Conservation (phyloP, 1,140 invertebrate genomes). For the Drosophila persimilis region DNA sequence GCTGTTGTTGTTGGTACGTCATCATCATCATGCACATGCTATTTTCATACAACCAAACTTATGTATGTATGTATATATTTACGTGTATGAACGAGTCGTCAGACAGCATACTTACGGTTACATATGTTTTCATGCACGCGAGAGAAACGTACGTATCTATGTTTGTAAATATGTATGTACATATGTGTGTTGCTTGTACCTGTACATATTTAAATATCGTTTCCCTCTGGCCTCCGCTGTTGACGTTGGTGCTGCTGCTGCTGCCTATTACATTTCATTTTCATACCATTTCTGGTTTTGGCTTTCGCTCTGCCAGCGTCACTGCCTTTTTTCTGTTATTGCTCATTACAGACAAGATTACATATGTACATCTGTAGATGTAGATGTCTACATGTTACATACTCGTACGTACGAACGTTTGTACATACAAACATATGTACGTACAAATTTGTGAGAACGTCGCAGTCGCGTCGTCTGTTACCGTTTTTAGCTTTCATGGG, state of each 20-base stretch:
- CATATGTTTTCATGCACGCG: conserved; percentile 3
- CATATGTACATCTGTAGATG: conserved; percentile 4
- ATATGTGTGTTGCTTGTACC: conserved; percentile 8
- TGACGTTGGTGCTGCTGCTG: conserved; percentile 19
- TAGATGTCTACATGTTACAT: conserved; percentile 12
- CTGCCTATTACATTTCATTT: conserved; percentile 69
- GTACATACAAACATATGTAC: conserved; percentile 40
- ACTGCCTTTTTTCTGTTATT: conserved; percentile 19
- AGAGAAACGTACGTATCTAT: conserved; percentile 12
- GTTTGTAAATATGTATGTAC: conserved; percentile 8
- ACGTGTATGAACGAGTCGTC: conserved; percentile 22
- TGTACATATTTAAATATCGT: conserved; percentile 46
- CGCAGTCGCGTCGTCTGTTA: conserved; percentile 55
- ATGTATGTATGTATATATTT: conserved; percentile 19
- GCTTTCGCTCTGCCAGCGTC: conserved; percentile 41
- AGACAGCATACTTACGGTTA: conserved; percentile 20
- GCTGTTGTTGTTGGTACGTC: conserved; percentile 17
- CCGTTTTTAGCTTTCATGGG: conserved; percentile 74
- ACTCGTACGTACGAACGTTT: conserved; percentile 18
- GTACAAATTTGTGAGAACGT: conserved; percentile 67
- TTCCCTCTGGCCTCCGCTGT: conserved; percentile 15
- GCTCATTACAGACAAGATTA: conserved; percentile 64
- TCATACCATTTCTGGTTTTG: conserved; percentile 74
- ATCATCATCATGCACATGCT: conserved; percentile 43
- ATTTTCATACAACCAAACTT: conserved; percentile 24